These are phyloP conservation scores for Cynaeus angustus DNA, from an alignment of 2,888 invertebrate species.

Conservation along the genomic window DNA sequence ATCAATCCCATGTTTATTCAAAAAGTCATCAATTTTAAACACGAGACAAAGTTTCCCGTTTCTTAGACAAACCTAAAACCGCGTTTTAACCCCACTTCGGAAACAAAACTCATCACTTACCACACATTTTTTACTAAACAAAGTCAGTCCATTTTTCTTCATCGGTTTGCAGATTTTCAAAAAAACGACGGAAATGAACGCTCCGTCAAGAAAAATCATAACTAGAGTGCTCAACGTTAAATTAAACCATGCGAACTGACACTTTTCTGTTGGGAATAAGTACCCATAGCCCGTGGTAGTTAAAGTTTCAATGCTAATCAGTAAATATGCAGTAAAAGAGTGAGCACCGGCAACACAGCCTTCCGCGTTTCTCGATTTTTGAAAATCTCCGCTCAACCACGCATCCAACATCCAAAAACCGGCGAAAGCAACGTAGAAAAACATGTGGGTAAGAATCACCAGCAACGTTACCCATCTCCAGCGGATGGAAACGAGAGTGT, in stretches of 20 bases:
- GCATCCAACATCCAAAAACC: conserved; percentile 54
- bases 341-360: conserved; percentile 52
- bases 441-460: conserved; percentile 50
- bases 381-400: conserved; percentile 41
- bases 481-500: conserved; percentile 79
- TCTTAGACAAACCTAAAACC: conserved; percentile 54
- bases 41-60: conserved; percentile 81
- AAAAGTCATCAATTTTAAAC: conserved; percentile 85
- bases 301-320: conserved; percentile 57
- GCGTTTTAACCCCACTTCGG: too few relatives aligned
- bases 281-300: conserved; percentile 58
- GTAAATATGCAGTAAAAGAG: conserved; percentile 56
- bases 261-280: conserved; percentile 55
- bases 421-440: conserved; percentile 55
- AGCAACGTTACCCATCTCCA: conserved; percentile 80
- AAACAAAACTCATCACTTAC: too few relatives aligned
- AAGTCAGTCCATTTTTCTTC: conserved; percentile 63
- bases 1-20: conserved; percentile 68
- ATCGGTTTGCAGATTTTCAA: conserved; percentile 78
- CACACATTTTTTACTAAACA: conserved; percentile 82
- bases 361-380: conserved; percentile 14
- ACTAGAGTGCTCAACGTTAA: conserved; percentile 52
- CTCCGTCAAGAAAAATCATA: conserved; percentile 57
- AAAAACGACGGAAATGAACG: conserved; percentile 72
- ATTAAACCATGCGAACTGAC: conserved; percentile 53